phyloP scores from a whole-genome alignment of 2,113 vertebrate species.

The Egretta garzetta region DNA sequence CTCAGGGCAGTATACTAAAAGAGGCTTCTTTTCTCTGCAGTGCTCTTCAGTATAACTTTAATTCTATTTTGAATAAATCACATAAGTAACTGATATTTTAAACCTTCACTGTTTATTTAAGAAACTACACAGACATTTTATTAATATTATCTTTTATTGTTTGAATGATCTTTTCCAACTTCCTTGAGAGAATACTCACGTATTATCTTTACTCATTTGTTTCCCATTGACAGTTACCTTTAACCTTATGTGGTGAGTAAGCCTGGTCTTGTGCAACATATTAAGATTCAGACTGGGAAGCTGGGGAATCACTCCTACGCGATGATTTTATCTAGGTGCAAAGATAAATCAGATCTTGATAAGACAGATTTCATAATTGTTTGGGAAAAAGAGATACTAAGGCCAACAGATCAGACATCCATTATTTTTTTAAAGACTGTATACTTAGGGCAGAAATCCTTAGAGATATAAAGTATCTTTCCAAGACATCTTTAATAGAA shows the following conservation, averaged over 20 bases:
- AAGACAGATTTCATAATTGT: not conserved
- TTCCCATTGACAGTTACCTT: not conserved
- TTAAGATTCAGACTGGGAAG: not conserved
- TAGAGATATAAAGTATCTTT: not conserved
- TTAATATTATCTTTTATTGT: not conserved
- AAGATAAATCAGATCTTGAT: not conserved
- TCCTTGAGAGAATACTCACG: not conserved
- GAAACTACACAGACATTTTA: not conserved
- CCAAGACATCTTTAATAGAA: not conserved
- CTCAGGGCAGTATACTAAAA: not conserved
- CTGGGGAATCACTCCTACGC: not conserved
- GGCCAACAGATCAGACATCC: rapidly evolving
- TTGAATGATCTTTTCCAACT: not conserved
- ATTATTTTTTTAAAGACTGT: not conserved
- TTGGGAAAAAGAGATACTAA: not conserved
- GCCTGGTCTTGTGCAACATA: not conserved
- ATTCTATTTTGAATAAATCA: not conserved
- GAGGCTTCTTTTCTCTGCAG: not conserved
- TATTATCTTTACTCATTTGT: not conserved
- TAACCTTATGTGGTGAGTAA: not conserved
- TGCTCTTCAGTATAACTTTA: not conserved
- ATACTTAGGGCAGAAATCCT: not conserved
- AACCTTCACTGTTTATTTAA: not conserved
- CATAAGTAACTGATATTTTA: not conserved
- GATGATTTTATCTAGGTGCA: not conserved